Conservation (phyloP, 2,888 invertebrate species). For the Cosmia trapezina region DNA sequence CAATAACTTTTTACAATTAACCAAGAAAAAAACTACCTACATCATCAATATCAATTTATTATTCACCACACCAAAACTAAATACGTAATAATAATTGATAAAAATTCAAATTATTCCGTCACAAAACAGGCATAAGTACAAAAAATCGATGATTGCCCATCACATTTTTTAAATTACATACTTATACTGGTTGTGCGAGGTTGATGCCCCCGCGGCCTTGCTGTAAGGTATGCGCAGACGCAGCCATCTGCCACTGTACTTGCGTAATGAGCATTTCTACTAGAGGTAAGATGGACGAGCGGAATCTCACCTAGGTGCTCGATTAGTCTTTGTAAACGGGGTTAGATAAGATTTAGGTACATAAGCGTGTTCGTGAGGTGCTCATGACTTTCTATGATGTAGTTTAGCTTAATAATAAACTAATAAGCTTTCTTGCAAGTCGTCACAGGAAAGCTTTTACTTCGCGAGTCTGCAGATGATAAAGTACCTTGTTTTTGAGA, state of each 20-base stretch:
- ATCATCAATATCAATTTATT: conserved; percentile 31
- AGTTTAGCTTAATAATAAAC: conserved; percentile 20
- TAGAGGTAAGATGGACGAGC: conserved; percentile 29
- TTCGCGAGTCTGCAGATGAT: background rate
- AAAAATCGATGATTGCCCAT: conserved; percentile 60
- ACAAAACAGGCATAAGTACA: conserved; percentile 50
- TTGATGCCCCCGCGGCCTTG: conserved; percentile 62
- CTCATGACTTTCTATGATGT: conserved; percentile 13
- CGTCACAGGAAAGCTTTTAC: background rate
- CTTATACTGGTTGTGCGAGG: conserved; percentile 47
- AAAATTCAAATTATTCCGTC: conserved; percentile 50
- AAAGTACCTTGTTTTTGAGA: background rate
- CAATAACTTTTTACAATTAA: conserved; percentile 34
- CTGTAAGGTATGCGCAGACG: conserved; percentile 56
- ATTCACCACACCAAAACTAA: conserved; percentile 51
- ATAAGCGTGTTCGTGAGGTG: background rate
- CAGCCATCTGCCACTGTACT: conserved; percentile 58
- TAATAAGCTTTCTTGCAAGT: conserved; percentile 3
- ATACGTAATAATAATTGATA: conserved; percentile 45
- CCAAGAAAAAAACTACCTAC: conserved; percentile 22
- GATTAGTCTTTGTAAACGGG: conserved; percentile 32
- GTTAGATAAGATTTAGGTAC: background rate
- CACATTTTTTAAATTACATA: conserved; percentile 58
- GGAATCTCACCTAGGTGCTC: conserved; percentile 24
- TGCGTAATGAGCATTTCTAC: conserved; percentile 65